These are phyloP conservation scores for Anabacerthia variegaticeps DNA, from an alignment of 2,797 vertebrate species.

Conservation along the genomic window DNA sequence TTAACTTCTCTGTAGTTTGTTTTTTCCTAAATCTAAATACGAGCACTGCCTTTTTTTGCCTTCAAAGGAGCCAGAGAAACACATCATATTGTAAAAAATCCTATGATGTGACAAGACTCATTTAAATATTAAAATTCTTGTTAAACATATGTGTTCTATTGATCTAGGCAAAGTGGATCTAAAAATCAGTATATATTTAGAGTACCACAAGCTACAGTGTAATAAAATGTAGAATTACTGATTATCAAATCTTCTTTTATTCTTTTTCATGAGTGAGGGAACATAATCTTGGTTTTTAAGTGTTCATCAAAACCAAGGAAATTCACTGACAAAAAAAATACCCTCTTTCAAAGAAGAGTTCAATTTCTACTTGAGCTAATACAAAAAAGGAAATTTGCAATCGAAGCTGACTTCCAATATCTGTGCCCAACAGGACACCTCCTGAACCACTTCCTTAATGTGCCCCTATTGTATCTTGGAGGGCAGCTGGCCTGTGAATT, in stretches of 20 bases:
- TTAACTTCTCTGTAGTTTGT: background rate
- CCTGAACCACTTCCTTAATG: conserved; percentile 64
- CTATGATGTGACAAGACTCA: background rate
- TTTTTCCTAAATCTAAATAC: background rate
- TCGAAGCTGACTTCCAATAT: conserved; percentile 69
- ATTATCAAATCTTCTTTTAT: background rate
- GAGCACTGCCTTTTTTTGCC: background rate
- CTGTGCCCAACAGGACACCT: conserved; percentile 63
- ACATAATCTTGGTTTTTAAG: background rate
- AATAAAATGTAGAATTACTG: conserved; percentile 16
- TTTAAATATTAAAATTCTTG: background rate
- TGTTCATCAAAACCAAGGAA: conserved; percentile 41
- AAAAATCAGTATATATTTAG: background rate
- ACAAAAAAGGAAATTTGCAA: conserved; percentile 72
- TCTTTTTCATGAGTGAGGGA: background rate
- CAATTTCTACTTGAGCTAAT: conserved; percentile 69
- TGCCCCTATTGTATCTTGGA: conserved; percentile 36
- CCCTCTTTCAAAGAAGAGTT: conserved; percentile 42
- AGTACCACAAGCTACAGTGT: background rate
- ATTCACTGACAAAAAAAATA: background rate
- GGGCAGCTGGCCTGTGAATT: conserved; percentile 66
- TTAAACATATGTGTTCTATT: background rate
- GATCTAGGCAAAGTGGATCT: background rate
- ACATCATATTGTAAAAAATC: background rate
- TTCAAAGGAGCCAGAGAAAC: background rate